Evolutionary conservation across 2,797 vertebrate species (phyloP).

Genomic region (Sebastes cheni): DNA sequence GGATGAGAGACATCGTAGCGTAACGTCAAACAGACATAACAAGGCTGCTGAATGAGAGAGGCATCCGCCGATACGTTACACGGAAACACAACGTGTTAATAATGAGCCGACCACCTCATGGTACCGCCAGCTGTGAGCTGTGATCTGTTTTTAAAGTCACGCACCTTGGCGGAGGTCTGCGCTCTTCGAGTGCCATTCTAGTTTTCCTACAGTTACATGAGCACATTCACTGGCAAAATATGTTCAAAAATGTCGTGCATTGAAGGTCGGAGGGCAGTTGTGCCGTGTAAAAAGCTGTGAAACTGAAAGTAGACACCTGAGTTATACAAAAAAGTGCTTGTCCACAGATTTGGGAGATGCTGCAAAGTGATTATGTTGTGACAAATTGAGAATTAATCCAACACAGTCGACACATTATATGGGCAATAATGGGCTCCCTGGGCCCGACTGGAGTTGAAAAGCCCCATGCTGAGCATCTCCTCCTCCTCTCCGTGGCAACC

Average conservation of each 20-base stretch:
- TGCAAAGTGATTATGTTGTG: background rate
- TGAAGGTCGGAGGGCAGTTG: slow-evolving; percentile 5
- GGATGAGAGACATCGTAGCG: too few species aligned
- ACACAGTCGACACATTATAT: slow-evolving; percentile 14
- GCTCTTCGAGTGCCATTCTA: too few species aligned
- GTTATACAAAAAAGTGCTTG: background rate
- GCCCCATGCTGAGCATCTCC: slow-evolving; percentile 50
- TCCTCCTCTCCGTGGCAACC: slow-evolving; percentile 85
- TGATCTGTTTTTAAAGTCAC: too few species aligned
- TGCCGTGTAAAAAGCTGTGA: background rate
- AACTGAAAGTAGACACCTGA: background rate
- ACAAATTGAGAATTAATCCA: slow-evolving; percentile 27
- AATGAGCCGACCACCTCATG: too few species aligned
- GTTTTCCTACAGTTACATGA: too few species aligned
- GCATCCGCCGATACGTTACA: too few species aligned
- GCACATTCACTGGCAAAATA: background rate
- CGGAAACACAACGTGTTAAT: too few species aligned
- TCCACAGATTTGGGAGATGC: background rate
- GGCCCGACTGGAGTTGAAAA: slow-evolving; percentile 50
- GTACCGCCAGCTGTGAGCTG: too few species aligned
- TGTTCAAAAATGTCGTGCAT: background rate
- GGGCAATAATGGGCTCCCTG: slow-evolving; percentile 29
- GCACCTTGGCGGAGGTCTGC: too few species aligned
- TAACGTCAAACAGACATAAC: too few species aligned
- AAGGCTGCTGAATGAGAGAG: too few species aligned